phyloP scores from a whole-genome alignment of 2,888 invertebrate genomes.

The Fissipunctia ypsillon region DNA sequence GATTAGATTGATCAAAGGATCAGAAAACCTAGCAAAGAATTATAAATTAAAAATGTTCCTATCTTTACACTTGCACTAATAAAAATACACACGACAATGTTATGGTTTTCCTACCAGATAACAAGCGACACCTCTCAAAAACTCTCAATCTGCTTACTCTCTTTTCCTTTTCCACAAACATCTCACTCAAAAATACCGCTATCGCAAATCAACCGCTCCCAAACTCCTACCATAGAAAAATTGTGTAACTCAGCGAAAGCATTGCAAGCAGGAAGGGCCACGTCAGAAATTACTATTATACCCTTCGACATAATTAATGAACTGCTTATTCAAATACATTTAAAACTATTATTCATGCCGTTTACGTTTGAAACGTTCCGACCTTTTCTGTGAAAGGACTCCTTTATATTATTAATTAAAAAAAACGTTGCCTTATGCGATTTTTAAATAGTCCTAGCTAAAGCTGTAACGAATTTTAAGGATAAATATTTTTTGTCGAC shows the following conservation, averaged over 20 bases:
- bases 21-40: background rate
- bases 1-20: background rate
- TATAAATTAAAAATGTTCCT: background rate
- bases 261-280: constrained; percentile 89
- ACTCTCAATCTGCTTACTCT: background rate
- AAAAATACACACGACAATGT: background rate
- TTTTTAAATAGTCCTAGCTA: constrained; percentile 77
- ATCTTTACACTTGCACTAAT: background rate
- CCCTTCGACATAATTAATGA: constrained; percentile 88
- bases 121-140: background rate
- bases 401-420: constrained; percentile 87
- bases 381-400: constrained; percentile 86
- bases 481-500: constrained; percentile 80
- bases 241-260: constrained; percentile 86
- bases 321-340: constrained; percentile 90
- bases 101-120: background rate
- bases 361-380: constrained; percentile 89
- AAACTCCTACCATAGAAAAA: constrained; percentile 77
- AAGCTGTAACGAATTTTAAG: constrained; percentile 76
- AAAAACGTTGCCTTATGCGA: constrained; percentile 83
- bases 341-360: constrained; percentile 90
- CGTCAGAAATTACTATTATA: constrained; percentile 90
- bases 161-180: background rate
- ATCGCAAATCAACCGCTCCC: constrained; percentile 32
- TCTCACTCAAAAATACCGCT: constrained; percentile 5